Evolutionary conservation across 2,797 vertebrate species (phyloP), one percentile per base, ranked within the genome.

Genomic region (Myiotriccus ornatus): DNA sequence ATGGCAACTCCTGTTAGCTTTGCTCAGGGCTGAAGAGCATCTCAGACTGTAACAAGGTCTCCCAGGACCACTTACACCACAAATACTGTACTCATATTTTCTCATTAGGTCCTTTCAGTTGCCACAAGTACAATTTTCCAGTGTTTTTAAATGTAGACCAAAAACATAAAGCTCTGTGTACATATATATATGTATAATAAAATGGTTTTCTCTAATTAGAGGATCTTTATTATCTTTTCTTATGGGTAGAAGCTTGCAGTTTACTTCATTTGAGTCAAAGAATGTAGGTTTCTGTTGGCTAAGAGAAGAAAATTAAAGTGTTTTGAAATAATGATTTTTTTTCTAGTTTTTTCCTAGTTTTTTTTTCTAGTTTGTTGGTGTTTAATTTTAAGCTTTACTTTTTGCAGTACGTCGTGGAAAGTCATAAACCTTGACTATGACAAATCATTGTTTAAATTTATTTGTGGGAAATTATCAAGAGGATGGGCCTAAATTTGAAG

Each of bases 1-100:
- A 97, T 98, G 97, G 98, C 97, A 98, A 95, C 97, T 98, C 98
- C 98, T 98, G 97, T 99, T 99, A 98, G 97, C 94, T 98, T 98
- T 83, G 81, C 96, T 97, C 90, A 81, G 98, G 97, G 97, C 98
- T 95, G 87, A 98, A 97, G 97, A 97, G 95, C 96, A 93, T 98
- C 97, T 97, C 96, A 96, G 97, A 96, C 97, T 96, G 97, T 99
- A 99, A 99, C 98, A 98, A 98, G 98, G 98, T 98, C 98, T 99
- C 98, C 55, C 83, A 98, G 98, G 98, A 98, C 97, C 96, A 97
- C 97, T 97, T 97, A 97, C 84, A 80, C 96, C 93, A 89, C 94
- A 97, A 96, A 95, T 97, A 95, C 25, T 84, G 80, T 91, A 95
- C 97, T 98, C 97, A 97, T 98, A 97, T 97, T 97, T 98, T 97